These are phyloP conservation scores for Crambe crambe DNA, from an alignment of 37 sponge, comb jelly and placozoan species.

Conservation along the genomic window DNA sequence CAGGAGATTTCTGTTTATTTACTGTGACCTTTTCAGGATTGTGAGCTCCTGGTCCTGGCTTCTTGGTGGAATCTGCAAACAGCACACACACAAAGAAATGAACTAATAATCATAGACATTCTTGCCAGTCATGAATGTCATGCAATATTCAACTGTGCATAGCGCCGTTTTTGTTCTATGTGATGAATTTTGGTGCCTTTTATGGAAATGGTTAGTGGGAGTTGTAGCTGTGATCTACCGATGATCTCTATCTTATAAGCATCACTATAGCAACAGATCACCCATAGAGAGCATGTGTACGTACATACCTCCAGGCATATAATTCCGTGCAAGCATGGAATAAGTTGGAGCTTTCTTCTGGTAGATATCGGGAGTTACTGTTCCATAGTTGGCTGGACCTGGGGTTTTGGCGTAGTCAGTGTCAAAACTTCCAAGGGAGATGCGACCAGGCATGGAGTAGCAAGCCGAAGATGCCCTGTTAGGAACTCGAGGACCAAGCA, in stretches of 20 bases:
- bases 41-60: conserved; percentile 97
- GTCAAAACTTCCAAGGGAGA: conserved; percentile 87
- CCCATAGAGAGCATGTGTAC: too few species aligned
- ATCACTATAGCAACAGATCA: too few species aligned
- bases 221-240: too few species aligned
- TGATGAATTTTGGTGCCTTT: too few species aligned
- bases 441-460: conserved; percentile 81
- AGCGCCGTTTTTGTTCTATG: too few species aligned
- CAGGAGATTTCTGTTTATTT: conserved; percentile 56
- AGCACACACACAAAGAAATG: not conserved
- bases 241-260: too few species aligned
- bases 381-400: conserved; percentile 78
- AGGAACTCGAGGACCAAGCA: conserved; percentile 82
- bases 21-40: conserved; percentile 80
- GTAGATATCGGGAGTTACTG: conserved; percentile 42
- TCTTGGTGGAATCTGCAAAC: conserved; percentile 77
- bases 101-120: not conserved
- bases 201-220: too few species aligned
- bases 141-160: not conserved
- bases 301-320: conserved; percentile 95
- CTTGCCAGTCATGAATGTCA: not conserved
- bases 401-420: conserved; percentile 89
- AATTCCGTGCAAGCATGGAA: conserved; percentile 72
- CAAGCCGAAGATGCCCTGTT: conserved; percentile 79
- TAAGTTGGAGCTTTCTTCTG: conserved; percentile 74